These are phyloP conservation scores for Moxostoma hubbsi DNA, from an alignment of 2,797 vertebrate genomes.

Conservation along the genomic window DNA sequence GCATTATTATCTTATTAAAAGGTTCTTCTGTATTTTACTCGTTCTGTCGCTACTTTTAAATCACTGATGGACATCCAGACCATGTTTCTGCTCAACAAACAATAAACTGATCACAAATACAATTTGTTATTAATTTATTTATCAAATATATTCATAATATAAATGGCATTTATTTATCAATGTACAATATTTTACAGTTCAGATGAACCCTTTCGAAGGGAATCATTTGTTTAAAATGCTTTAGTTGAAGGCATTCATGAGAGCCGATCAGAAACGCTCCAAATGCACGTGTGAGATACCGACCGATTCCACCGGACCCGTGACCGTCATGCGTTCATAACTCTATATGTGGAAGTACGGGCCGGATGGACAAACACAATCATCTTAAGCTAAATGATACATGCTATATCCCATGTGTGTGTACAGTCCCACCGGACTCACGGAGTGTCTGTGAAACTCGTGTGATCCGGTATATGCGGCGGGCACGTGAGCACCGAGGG, in stretches of 20 bases:
- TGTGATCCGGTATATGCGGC: slow-evolving; percentile 84
- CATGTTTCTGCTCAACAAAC: neutral
- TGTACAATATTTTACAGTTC: slow-evolving; percentile 99
- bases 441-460: slow-evolving; percentile 89
- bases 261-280: slow-evolving; percentile 48
- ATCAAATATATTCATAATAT: slow-evolving; percentile 99
- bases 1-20: too few relatives aligned
- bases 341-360: neutral
- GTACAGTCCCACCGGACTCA: slow-evolving; percentile 94
- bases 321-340: slow-evolving; percentile 7
- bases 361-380: neutral
- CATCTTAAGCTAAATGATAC: slow-evolving; percentile 91
- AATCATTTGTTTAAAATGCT: slow-evolving; percentile 77
- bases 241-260: slow-evolving; percentile 67
- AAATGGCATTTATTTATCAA: slow-evolving; percentile 97
- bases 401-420: slow-evolving; percentile 97
- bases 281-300: slow-evolving; percentile 59
- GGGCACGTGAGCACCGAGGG: slow-evolving; percentile 85
- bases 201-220: slow-evolving; percentile 90
- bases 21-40: neutral
- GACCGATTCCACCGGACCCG: neutral
- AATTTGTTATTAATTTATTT: slow-evolving; percentile 97
- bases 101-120: slow-evolving; percentile 73
- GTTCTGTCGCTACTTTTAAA: neutral
- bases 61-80: too few relatives aligned